A percentile compares a stretch with the other conserved stretches of the same genome.
These are phyloP conservation scores for Gulo gulo DNA, from an alignment of 2,113 vertebrate genomes.

Conservation along the genomic window DNA sequence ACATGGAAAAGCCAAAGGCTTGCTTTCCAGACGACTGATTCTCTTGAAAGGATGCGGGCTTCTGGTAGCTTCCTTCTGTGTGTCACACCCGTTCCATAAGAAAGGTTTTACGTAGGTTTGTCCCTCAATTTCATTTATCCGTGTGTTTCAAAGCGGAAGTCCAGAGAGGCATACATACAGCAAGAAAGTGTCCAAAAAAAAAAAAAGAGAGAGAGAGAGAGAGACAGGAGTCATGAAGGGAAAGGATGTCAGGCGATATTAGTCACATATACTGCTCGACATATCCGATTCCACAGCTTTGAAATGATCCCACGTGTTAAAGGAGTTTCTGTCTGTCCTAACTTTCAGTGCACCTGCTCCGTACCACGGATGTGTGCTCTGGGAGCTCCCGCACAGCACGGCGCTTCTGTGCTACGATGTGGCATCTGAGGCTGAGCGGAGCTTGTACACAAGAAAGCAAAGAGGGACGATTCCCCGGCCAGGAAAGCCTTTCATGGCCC, in stretches of 20 bases:
- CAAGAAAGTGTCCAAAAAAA: not conserved
- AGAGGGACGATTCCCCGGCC: not conserved
- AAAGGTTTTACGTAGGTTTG: not conserved
- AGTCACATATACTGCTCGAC: not conserved
- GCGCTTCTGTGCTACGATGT: not conserved
- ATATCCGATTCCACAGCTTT: not conserved
- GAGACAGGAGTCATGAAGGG: not conserved
- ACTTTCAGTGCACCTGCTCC: not conserved
- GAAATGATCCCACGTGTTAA: not conserved
- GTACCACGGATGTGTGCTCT: not conserved
- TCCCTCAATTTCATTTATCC: not conserved
- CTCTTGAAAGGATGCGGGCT: not conserved
- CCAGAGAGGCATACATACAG: not conserved
- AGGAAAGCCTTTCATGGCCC: not conserved
- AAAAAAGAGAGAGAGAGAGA: not conserved
- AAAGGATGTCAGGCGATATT: not conserved
- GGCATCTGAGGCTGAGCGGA: not conserved
- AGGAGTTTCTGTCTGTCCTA: not conserved
- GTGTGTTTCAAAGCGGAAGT: not conserved
- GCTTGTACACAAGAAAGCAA: not conserved
- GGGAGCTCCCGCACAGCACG: not conserved
- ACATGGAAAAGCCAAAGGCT: not conserved
- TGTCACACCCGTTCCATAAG: not conserved
- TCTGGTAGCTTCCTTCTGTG: not conserved
- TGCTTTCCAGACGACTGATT: not conserved